Conservation (phyloP, 92 coral and sea anemone species). For the Actinernus sp. region DNA sequence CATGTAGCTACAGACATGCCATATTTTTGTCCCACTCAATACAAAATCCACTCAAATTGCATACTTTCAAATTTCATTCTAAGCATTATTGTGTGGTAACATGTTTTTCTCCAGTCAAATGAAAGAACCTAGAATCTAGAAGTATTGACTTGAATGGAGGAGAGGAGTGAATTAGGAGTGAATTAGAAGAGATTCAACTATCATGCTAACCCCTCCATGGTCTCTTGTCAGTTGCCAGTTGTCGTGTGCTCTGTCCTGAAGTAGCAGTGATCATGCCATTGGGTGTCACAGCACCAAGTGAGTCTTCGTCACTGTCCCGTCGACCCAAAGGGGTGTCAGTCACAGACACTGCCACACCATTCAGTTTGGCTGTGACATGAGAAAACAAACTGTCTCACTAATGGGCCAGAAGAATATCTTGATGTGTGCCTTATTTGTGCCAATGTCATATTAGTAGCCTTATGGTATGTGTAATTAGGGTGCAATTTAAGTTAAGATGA, state of each 20-base stretch:
- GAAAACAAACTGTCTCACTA: not conserved
- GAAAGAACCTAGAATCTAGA: not conserved
- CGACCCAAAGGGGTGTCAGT: constrained; percentile 92
- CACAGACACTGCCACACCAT: constrained; percentile 88
- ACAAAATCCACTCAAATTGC: too few species aligned
- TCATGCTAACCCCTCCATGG: constrained; percentile 12
- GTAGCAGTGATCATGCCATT: constrained; percentile 21
- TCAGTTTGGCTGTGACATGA: constrained; percentile 62
- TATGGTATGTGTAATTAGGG: too few species aligned
- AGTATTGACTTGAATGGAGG: not conserved
- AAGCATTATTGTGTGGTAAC: too few species aligned
- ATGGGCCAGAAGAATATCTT: too few species aligned
- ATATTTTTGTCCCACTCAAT: too few species aligned
- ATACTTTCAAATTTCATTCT: too few species aligned
- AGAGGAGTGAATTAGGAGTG: too few species aligned
- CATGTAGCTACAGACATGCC: too few species aligned
- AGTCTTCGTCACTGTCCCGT: constrained; percentile 78
- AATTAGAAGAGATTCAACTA: not conserved
- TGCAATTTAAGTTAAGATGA: too few species aligned
- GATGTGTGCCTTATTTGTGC: too few species aligned
- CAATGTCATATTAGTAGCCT: too few species aligned
- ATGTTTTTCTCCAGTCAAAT: too few species aligned
- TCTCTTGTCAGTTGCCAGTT: constrained; percentile 33
- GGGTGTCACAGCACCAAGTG: constrained; percentile 50
- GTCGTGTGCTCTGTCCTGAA: constrained; percentile 33